phyloP scores from a whole-genome alignment of 2,113 vertebrate genomes.

The Antechinus flavipes region DNA sequence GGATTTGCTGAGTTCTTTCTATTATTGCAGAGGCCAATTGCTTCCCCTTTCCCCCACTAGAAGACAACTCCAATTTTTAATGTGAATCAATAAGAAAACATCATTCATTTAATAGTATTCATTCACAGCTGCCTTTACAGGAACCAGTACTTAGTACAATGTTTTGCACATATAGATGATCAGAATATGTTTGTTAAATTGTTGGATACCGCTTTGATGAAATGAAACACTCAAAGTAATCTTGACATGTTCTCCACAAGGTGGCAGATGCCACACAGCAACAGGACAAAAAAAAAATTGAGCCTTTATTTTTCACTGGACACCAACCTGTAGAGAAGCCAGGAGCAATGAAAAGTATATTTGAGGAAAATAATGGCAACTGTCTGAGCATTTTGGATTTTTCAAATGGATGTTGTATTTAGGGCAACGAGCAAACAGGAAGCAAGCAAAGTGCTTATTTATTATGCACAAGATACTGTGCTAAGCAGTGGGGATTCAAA shows the following conservation, averaged over 20 bases:
- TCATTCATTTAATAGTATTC: neutral
- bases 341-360: conserved; percentile 18
- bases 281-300: neutral
- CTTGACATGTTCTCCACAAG: conserved; percentile 39
- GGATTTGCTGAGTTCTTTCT: neutral
- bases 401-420: neutral
- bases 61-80: neutral
- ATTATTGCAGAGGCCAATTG: neutral
- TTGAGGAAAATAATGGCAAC: conserved; percentile 30
- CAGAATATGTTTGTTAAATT: neutral
- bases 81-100: neutral
- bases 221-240: neutral
- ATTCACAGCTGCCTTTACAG: neutral
- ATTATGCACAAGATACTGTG: neutral
- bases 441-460: neutral
- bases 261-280: conserved; percentile 49
- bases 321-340: neutral
- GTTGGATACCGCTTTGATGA: neutral
- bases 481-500: neutral
- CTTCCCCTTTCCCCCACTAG: neutral
- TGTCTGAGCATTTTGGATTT: neutral
- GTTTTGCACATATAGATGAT: neutral
- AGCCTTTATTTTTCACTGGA: neutral
- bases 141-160: neutral
- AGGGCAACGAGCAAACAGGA: neutral